A percentile compares a stretch with the other conserved stretches of the same genome.
Conservation (phyloP, 2,113 vertebrate species). For the Clarias macrocephalus region DNA sequence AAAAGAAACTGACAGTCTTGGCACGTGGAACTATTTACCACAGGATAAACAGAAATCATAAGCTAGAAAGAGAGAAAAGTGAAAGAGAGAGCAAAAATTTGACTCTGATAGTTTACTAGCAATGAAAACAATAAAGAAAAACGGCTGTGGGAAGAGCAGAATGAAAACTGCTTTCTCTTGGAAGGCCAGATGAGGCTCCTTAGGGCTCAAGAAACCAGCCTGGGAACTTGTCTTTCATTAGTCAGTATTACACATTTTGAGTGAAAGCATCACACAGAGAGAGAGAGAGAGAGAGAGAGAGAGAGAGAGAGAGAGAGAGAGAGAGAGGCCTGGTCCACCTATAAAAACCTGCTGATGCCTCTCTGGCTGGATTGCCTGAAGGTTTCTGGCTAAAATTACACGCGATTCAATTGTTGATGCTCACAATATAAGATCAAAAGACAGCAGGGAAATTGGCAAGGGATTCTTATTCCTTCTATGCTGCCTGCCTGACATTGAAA, state of each 20-base stretch:
- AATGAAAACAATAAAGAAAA: conserved; percentile 39
- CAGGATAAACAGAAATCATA: not conserved
- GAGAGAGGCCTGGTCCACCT: conserved; percentile 16
- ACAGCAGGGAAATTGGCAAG: conserved; percentile 24
- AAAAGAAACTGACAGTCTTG: not conserved
- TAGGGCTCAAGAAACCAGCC: conserved; percentile 30
- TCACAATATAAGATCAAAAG: conserved; percentile 49
- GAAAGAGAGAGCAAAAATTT: conserved; percentile 28
- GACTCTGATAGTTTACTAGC: conserved; percentile 4
- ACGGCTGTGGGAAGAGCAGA: conserved; percentile 14
- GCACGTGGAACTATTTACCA: not conserved
- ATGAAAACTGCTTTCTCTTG: conserved; percentile 45
- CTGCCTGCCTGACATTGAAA: not conserved
- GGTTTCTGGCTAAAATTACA: conserved; percentile 44
- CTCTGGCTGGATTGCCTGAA: conserved; percentile 47
- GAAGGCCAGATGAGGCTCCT: conserved; percentile 49
- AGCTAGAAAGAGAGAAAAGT: conserved; percentile 8
- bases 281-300: not conserved
- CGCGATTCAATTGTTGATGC: conserved; percentile 41
- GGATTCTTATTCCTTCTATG: conserved; percentile 31
- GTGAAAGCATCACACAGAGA: not conserved
- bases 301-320: not conserved
- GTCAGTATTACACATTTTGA: too few relatives aligned
- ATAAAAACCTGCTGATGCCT: conserved; percentile 45
- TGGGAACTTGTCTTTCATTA: conserved; percentile 27